Base-by-base conservation (phyloP, 2,888 invertebrate species). In the Venusia cambrica region DNA sequence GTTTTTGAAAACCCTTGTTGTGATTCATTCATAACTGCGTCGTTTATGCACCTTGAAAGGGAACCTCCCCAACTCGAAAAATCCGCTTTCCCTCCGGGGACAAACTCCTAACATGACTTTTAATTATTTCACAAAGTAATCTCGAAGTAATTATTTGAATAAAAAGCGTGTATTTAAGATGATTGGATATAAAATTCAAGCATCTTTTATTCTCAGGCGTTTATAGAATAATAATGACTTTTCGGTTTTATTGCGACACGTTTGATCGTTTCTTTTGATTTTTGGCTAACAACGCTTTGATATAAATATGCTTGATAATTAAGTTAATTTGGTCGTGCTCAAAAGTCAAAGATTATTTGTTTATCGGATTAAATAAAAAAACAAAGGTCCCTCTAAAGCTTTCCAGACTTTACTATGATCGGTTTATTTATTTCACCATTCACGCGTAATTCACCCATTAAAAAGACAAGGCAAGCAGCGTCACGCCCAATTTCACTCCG, bases 41-140 rank as follows among this genome's bases (percentile, higher is more conserved):
- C n/a, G n/a, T n/a, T n/a, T n/a, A n/a, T 16, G 22, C 16, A 19
- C 19, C 13, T 18, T 22, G 10, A 38, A 38, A 40, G 30, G 16
- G 22, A 39, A 46, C 10, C n/a, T 34, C 14, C 15, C 19, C 13
- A 21, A 28, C 10, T 24, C 22, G 8, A 31, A 45, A 43, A 33
- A 18, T 12, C 31, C 28, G 28, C 21, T 29, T 40, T 41, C 28
- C 24, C 24, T 33, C 22, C 36, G 15, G 31, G 40, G 33, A 48
- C 43, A 48, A 43, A 48, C 37, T 45, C 36, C 34, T 38, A 36
- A 44, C 46, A 54, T 53, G 53, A 55, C 56, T 59, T 62, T 62
- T 57, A 63, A 65, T 62, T 62, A 64, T 57, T 58, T 46, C 48
- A 29, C 33, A 50, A 59, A 59, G 56, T 55, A 63, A 56, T 62